phyloP scores from a whole-genome alignment of 2,113 vertebrate genomes.

The Okapia johnstoni region DNA sequence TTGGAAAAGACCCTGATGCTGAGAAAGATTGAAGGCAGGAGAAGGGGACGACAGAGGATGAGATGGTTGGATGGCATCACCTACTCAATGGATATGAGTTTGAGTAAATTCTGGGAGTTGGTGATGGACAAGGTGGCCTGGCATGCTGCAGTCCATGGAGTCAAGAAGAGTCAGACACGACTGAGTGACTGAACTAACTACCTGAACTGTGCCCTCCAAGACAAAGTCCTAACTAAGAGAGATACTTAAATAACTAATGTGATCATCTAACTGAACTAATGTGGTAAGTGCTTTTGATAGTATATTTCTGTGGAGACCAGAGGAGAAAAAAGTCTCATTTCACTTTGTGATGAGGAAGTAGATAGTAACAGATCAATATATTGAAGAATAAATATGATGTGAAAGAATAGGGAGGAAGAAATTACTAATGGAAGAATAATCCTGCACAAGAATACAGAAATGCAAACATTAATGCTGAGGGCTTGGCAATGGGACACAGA shows the following conservation, averaged over 20 bases:
- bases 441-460: background rate
- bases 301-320: background rate
- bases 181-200: background rate
- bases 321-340: background rate
- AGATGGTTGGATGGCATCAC: background rate
- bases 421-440: background rate
- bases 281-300: background rate
- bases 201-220: background rate
- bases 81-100: background rate
- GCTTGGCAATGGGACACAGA: background rate
- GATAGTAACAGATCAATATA: background rate
- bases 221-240: background rate
- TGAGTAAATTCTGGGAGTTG: background rate
- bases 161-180: background rate
- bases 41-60: background rate
- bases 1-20: background rate
- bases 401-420: background rate
- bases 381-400: background rate
- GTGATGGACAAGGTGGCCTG: background rate
- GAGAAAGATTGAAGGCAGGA: background rate
- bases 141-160: background rate
- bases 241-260: background rate
- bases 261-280: background rate
- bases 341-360: background rate
- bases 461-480: background rate